These are phyloP conservation scores for Falco cherrug DNA, from an alignment of 2,797 vertebrate genomes.

Conservation along the genomic window DNA sequence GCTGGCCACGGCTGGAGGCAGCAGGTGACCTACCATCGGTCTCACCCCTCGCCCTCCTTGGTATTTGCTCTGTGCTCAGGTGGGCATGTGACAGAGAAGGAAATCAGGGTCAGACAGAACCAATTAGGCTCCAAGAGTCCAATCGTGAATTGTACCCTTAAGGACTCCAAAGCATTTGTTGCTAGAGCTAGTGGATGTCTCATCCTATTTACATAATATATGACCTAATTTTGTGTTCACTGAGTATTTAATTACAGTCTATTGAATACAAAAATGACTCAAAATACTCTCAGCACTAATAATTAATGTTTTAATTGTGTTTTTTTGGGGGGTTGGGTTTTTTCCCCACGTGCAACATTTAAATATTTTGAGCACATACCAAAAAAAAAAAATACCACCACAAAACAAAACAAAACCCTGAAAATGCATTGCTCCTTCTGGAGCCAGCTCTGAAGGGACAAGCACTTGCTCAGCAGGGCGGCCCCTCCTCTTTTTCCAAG, in stretches of 20 bases:
- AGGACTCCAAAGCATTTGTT: constrained; percentile 27
- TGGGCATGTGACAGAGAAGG: not conserved
- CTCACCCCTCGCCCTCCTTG: fast-evolving
- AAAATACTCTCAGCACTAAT: constrained; percentile 64
- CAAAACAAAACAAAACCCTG: not conserved
- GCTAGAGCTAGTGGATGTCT: constrained; percentile 60
- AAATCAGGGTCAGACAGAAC: constrained; percentile 10
- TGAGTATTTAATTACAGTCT: constrained; percentile 67
- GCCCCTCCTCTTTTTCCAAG: not conserved
- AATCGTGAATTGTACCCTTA: not conserved
- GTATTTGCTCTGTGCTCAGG: not conserved
- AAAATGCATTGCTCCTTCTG: not conserved
- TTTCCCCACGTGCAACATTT: not conserved
- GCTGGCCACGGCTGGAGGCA: not conserved
- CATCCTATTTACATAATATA: constrained; percentile 71
- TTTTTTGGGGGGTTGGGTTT: not conserved
- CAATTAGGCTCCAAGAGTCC: not conserved
- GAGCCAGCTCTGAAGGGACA: not conserved
- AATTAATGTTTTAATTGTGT: constrained; percentile 54
- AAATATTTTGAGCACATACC: not conserved
- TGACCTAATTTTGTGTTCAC: constrained; percentile 69
- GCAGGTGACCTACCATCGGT: fast-evolving
- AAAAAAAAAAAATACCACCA: not conserved
- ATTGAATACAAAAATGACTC: constrained; percentile 63
- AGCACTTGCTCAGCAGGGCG: not conserved